Conservation (phyloP, 2,888 invertebrate species). For the Campaea margaritaria region DNA sequence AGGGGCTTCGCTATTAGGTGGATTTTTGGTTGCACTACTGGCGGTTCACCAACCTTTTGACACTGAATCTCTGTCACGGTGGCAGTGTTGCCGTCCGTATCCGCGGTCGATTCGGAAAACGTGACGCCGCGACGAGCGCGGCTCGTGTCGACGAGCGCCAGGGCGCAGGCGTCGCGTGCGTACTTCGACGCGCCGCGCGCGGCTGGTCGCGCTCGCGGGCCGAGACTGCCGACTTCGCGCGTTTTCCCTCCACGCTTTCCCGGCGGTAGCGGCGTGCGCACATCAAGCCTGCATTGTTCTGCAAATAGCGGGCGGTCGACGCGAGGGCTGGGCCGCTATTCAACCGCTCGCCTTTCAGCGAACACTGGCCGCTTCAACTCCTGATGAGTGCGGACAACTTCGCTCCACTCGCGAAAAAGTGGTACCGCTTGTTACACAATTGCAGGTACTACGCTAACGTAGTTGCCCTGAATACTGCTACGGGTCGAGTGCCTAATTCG, state of each 20-base stretch:
- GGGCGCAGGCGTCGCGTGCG: constrained; percentile 73
- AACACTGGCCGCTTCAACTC: constrained; percentile 55
- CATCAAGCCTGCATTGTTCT: constrained; percentile 83
- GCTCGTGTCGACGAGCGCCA: constrained; percentile 77
- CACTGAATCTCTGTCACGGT: constrained; percentile 81
- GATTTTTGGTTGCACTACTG: constrained; percentile 63
- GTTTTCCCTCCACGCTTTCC: constrained; percentile 81
- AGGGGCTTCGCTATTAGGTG: constrained; percentile 54
- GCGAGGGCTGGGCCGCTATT: constrained; percentile 76
- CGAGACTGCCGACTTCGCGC: constrained; percentile 74
- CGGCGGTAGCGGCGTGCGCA: constrained; percentile 77
- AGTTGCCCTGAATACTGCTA: constrained; percentile 1
- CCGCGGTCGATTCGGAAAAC: constrained; percentile 80
- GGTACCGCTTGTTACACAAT: constrained; percentile 37
- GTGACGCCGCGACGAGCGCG: constrained; percentile 82
- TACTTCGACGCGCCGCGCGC: constrained; percentile 81
- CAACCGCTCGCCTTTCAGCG: constrained; percentile 63
- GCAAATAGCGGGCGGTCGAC: constrained; percentile 72
- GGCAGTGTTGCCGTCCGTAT: constrained; percentile 72
- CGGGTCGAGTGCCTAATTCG: neutral
- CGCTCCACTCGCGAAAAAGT: constrained; percentile 47
- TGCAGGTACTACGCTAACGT: constrained; percentile 17
- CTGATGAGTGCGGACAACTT: constrained; percentile 56
- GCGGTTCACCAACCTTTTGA: constrained; percentile 83
- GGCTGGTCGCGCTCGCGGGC: constrained; percentile 78